A percentile compares a stretch with the other conserved stretches of the same genome.
Evolutionary conservation across 2,797 vertebrate species (phyloP).

Genomic region (Cirrhinus molitorella): DNA sequence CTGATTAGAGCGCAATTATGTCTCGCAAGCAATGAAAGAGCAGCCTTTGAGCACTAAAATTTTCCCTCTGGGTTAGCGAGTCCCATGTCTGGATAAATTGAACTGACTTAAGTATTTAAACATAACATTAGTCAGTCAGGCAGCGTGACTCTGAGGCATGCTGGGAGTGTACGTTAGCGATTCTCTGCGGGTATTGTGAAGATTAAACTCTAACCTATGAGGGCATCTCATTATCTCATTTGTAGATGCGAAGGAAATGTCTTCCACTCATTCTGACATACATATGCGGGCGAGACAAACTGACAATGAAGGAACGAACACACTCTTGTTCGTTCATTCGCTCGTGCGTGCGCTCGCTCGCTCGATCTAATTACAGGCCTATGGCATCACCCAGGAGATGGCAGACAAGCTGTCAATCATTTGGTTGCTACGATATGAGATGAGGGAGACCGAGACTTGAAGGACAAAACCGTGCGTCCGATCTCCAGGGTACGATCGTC

Average conservation of each 20-base stretch:
- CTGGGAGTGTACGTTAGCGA: not conserved
- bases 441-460: constrained; percentile 25
- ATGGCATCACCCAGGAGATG: constrained; percentile 34
- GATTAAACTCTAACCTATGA: constrained; percentile 41
- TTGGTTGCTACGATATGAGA: constrained; percentile 42
- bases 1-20: not conserved
- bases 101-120: constrained; percentile 32
- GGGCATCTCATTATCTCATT: constrained; percentile 35
- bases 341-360: not conserved
- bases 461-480: constrained; percentile 44
- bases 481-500: constrained; percentile 25
- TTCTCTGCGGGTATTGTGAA: constrained; percentile 5
- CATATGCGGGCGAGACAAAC: constrained; percentile 42
- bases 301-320: constrained; percentile 35
- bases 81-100: constrained; percentile 26
- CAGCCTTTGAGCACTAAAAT: not conserved
- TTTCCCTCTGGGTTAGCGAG: not conserved
- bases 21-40: not conserved
- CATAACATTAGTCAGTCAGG: constrained; percentile 13
- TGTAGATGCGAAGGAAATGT: constrained; percentile 19
- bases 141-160: not conserved
- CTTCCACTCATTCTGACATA: constrained; percentile 30
- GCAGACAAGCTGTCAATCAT: constrained; percentile 55
- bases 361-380: constrained; percentile 44
- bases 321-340: not conserved